phyloP scores from a whole-genome alignment of 1,140 invertebrate species.

The Calycopis cecrops region DNA sequence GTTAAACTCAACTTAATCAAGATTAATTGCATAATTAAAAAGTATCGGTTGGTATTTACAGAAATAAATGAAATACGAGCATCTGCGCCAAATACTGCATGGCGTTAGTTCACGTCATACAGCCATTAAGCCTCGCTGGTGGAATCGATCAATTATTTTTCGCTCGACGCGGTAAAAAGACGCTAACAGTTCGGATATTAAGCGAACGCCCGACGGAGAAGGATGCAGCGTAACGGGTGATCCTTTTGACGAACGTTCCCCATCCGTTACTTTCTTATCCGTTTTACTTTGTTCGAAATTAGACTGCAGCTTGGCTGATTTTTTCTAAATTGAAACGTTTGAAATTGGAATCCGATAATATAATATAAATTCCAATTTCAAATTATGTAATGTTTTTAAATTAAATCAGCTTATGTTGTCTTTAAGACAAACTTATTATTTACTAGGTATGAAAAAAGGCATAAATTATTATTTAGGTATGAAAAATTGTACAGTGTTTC shows the following conservation, averaged over 20 bases:
- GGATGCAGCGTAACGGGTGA: conserved; percentile 48
- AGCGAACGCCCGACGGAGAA: conserved; percentile 54
- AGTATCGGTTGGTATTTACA: neutral
- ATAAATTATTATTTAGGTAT: no score
- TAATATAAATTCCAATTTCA: no score
- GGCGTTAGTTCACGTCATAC: conserved; percentile 48
- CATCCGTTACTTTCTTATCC: conserved; percentile 36
- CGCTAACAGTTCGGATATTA: conserved; percentile 59
- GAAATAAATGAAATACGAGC: conserved; percentile 17
- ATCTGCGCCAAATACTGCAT: conserved; percentile 21
- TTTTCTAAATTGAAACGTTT: conserved; percentile 8
- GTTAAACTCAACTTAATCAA: no score
- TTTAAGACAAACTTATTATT: no score
- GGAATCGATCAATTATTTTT: conserved; percentile 67
- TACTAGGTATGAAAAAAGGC: no score
- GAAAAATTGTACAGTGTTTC: no score
- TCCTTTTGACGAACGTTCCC: conserved; percentile 55
- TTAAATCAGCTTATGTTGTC: no score
- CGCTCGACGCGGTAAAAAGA: conserved; percentile 57
- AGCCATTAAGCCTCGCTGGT: conserved; percentile 47
- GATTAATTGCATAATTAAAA: no score
- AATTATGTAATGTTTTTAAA: no score
- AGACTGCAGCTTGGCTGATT: neutral
- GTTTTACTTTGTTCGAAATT: conserved; percentile 43
- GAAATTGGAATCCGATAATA: neutral